Evolutionary conservation across 2,888 invertebrate species (phyloP), one percentile per base, ranked within the genome.

Genomic region (Aphodius sticticus): DNA sequence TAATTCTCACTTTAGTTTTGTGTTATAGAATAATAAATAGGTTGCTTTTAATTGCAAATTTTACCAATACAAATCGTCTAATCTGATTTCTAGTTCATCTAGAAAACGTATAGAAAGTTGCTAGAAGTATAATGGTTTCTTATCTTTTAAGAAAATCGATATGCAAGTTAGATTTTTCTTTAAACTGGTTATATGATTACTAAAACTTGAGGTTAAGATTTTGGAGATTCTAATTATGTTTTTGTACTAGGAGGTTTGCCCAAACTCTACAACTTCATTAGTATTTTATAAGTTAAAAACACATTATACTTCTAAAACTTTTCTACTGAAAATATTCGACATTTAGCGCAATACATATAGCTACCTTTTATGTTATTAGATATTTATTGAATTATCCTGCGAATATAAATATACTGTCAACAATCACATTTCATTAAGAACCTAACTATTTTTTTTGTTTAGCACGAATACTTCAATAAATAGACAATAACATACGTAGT

Each of bases 1-100:
- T 53, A 53, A 82, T 81, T 83, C 83, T 83, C 83, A 83, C 83
- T 83, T 83, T 80, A 78, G 80, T 79, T 77, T 79, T 53, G 53
- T 53, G 12, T 53, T 53, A 53, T 53, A 80, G 81, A 83, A 83
- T 83, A 83, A 83, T 83, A 83, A 83, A 83, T 83, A 83, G 83
- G 83, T 82, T 82, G 71, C 69, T 81, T 79, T 78, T 82, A 80
- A 78, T 77, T 78, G 26, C 77, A 80, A 53, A 38, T 78, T 53
- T 53, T 53, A 53, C 9, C 53, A 53, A 53, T 53, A 53, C 53
- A 53, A 53, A 70, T 16, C 70, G 70, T 75, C 36, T 53, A 53
- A 3, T 75, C 53, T 53, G 53, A 53, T 53, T 53, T 12, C 3
- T 53, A 53, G 53, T 53, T 53, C 53, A 53, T 9, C 53, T 53